Conservation (phyloP, 2,888 invertebrate genomes). For the Macrosiphum euphorbiae region DNA sequence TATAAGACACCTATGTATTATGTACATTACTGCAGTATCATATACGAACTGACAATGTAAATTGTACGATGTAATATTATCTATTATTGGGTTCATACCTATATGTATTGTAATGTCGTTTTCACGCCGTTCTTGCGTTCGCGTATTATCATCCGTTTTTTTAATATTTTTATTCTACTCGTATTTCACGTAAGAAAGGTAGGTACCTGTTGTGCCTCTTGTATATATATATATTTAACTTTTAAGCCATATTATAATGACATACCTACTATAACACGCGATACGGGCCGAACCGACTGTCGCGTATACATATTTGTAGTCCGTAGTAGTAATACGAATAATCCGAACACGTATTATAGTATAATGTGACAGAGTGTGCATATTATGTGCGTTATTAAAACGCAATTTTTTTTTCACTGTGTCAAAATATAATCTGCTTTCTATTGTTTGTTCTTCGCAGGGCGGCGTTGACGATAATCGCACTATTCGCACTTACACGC, state of each 20-base stretch:
- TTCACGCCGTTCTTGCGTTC: background rate
- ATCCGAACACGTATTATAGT: slow-evolving; percentile 33
- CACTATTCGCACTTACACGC: slow-evolving; percentile 14
- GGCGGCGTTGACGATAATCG: slow-evolving; percentile 22
- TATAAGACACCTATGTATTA: background rate
- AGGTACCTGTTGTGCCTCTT: background rate
- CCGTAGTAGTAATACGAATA: slow-evolving; percentile 17
- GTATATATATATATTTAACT: too few species aligned
- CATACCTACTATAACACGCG: background rate
- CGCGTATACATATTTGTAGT: background rate
- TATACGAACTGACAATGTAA: background rate
- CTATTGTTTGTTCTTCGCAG: slow-evolving; percentile 39
- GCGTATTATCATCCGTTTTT: background rate
- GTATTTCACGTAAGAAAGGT: background rate
- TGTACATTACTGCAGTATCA: background rate
- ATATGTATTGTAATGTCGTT: background rate
- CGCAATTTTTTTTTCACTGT: slow-evolving; percentile 34
- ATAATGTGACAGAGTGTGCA: background rate
- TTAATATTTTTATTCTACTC: background rate
- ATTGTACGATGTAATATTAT: background rate
- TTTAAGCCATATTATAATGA: background rate
- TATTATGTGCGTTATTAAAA: slow-evolving; percentile 43
- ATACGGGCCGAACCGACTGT: background rate
- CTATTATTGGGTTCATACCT: background rate
- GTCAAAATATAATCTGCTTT: slow-evolving; percentile 54